Percentiles rank a stretch among this genome's conserved stretches.
Evolutionary conservation across 1,140 invertebrate genomes (phyloP).

Genomic region (Cydia pomonella): DNA sequence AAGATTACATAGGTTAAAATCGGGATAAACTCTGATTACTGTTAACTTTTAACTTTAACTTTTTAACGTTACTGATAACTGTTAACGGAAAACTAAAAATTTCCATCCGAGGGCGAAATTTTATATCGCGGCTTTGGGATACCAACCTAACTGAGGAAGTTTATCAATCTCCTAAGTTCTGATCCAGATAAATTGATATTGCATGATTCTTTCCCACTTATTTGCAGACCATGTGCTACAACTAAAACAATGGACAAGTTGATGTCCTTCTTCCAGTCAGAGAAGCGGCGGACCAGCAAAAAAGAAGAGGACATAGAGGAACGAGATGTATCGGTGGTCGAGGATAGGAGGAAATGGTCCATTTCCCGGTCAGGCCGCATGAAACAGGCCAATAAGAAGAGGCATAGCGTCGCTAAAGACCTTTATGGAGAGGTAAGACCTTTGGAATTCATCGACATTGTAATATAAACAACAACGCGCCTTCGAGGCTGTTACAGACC

Average conservation of each 20-base stretch:
- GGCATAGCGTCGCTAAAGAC: constrained; percentile 67
- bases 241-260: constrained; percentile 69
- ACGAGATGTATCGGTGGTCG: constrained; percentile 53
- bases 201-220: neutral
- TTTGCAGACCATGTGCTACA: constrained; percentile 6
- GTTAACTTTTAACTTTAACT: too few species aligned
- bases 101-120: too few species aligned
- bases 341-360: constrained; percentile 68
- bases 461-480: too few species aligned
- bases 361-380: constrained; percentile 76
- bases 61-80: too few species aligned
- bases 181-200: too few species aligned
- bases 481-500: too few species aligned
- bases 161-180: too few species aligned
- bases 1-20: too few species aligned
- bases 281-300: constrained; percentile 55
- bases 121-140: too few species aligned
- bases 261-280: constrained; percentile 71
- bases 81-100: too few species aligned
- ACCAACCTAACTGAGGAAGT: too few species aligned
- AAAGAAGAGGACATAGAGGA: constrained; percentile 52
- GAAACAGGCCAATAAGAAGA: constrained; percentile 70
- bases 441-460: neutral
- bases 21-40: too few species aligned
- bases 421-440: constrained; percentile 70